A percentile compares a stretch with the other conserved stretches of the same genome.
phyloP scores from a whole-genome alignment of 2,888 invertebrate genomes.

The Dasypogon diadema region DNA sequence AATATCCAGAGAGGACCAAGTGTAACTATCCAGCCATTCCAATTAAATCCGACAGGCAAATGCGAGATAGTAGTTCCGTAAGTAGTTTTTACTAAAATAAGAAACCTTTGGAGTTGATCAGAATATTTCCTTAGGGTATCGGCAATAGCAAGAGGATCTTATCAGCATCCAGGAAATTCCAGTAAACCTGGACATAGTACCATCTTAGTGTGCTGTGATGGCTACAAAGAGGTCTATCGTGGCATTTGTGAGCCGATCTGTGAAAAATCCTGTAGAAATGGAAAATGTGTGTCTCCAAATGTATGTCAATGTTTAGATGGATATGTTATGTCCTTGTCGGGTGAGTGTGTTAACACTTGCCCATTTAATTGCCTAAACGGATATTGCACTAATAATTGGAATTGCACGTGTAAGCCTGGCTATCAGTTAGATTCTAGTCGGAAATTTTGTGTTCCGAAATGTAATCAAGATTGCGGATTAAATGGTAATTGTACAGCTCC shows the following conservation, averaged over 20 bases:
- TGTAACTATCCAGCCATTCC: too few relatives aligned
- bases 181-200: slow-evolving; percentile 74
- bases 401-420: slow-evolving; percentile 77
- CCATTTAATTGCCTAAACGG: slow-evolving; percentile 73
- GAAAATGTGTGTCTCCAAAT: slow-evolving; percentile 66
- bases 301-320: slow-evolving; percentile 67
- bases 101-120: too few relatives aligned
- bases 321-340: slow-evolving; percentile 64
- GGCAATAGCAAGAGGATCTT: slow-evolving; percentile 1
- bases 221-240: slow-evolving; percentile 69
- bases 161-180: slow-evolving; percentile 63
- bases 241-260: slow-evolving; percentile 63
- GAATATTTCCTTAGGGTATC: neutral
- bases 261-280: slow-evolving; percentile 64
- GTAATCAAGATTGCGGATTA: slow-evolving; percentile 64
- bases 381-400: slow-evolving; percentile 72
- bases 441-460: slow-evolving; percentile 73
- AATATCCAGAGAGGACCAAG: too few relatives aligned
- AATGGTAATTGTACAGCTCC: slow-evolving; percentile 65
- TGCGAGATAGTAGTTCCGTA: slow-evolving; percentile 23
- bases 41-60: too few relatives aligned
- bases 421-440: slow-evolving; percentile 70
- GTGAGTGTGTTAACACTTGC: slow-evolving; percentile 65
- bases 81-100: neutral
- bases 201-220: slow-evolving; percentile 79